Conservation (phyloP, 2,797 vertebrate species). For the Setipinna tenuifilis region DNA sequence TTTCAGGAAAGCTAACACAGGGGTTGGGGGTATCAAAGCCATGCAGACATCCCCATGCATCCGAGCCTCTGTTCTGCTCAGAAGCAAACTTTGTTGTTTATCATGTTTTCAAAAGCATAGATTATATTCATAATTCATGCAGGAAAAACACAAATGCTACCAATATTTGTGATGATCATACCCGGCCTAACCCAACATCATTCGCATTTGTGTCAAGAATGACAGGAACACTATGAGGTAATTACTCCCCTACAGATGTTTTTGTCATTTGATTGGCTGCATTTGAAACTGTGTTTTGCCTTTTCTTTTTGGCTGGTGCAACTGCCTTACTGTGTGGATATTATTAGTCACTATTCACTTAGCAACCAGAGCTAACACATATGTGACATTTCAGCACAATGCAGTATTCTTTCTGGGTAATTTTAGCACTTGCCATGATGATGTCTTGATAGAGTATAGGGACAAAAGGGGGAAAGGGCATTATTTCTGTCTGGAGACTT, state of each 20-base stretch:
- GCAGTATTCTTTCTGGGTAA: slow-evolving; percentile 64
- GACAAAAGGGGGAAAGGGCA: neutral
- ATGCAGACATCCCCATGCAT: neutral
- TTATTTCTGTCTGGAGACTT: neutral
- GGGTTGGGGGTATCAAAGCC: slow-evolving; percentile 15
- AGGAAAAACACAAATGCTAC: neutral
- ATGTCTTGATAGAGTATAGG: slow-evolving; percentile 2
- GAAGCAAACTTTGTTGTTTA: neutral
- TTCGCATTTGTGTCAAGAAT: slow-evolving; percentile 68
- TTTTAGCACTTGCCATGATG: slow-evolving; percentile 58
- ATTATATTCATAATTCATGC: neutral
- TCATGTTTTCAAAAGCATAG: neutral
- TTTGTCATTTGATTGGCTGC: slow-evolving; percentile 81
- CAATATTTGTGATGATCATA: too few relatives aligned
- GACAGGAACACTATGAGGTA: slow-evolving; percentile 80
- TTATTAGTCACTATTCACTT: slow-evolving; percentile 80
- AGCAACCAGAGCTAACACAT: slow-evolving; percentile 77
- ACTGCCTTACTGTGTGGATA: slow-evolving; percentile 72
- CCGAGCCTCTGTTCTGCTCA: neutral
- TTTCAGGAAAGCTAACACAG: neutral
- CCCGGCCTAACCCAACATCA: neutral
- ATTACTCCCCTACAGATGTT: slow-evolving; percentile 78
- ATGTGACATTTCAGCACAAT: slow-evolving; percentile 72
- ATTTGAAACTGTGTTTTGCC: slow-evolving; percentile 77
- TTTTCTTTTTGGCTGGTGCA: slow-evolving; percentile 64